Percentiles rank a stretch among this genome's conserved stretches.
Evolutionary conservation across 2,888 invertebrate species (phyloP).

Genomic region (Drosophila phalerata): DNA sequence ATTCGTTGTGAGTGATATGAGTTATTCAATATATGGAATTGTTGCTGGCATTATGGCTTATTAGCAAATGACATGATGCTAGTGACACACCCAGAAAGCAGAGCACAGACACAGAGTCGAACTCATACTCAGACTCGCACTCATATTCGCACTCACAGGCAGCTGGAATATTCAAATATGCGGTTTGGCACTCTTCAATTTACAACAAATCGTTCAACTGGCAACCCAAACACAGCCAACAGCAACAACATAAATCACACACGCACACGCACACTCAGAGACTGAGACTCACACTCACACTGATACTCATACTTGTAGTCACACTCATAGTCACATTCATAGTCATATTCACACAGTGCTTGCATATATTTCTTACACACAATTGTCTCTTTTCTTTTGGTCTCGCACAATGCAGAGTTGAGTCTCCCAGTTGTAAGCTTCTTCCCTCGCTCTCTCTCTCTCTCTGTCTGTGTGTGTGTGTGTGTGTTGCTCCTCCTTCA

Average conservation of each 20-base stretch:
- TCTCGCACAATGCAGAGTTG: constrained; percentile 64
- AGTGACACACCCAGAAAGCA: constrained; percentile 14
- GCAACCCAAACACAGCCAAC: constrained; percentile 45
- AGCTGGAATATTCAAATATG: constrained; percentile 73
- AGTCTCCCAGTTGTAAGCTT: constrained; percentile 6
- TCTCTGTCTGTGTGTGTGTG: neutral
- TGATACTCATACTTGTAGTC: constrained; percentile 11
- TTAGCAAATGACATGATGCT: constrained; percentile 39
- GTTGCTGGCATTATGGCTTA: constrained; percentile 49
- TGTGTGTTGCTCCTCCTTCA: constrained; percentile 23
- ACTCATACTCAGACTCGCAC: constrained; percentile 9
- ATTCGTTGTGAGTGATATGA: constrained; percentile 5
- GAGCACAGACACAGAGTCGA: neutral
- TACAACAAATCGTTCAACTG: constrained; percentile 71
- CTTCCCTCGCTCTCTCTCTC: constrained; percentile 3
- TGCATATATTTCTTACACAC: constrained; percentile 76
- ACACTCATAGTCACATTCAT: constrained; percentile 6
- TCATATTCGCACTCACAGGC: constrained; percentile 10
- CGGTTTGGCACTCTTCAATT: constrained; percentile 79
- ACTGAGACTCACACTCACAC: constrained; percentile 14
- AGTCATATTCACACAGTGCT: constrained; percentile 29
- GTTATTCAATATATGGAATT: constrained; percentile 33
- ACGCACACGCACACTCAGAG: constrained; percentile 36
- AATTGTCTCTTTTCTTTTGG: constrained; percentile 77
- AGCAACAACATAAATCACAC: constrained; percentile 61